phyloP scores from a whole-genome alignment of 1,140 invertebrate genomes.

The Cyclargus thomasi region DNA sequence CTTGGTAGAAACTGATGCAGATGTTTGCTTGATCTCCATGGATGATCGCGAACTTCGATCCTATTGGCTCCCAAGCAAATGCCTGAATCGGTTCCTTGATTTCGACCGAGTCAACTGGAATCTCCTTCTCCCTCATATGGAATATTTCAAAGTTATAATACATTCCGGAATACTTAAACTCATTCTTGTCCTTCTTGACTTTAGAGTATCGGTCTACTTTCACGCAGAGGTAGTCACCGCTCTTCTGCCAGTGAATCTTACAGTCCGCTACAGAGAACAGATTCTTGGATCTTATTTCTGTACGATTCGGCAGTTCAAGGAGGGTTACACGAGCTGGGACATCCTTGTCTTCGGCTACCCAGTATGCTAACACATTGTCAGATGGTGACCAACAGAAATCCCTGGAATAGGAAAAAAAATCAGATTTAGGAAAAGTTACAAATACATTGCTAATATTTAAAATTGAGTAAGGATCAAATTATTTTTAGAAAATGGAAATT shows the following conservation, averaged over 20 bases:
- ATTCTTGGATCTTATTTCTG: constrained; percentile 96
- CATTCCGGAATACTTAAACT: constrained; percentile 96
- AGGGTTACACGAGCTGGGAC: constrained; percentile 91
- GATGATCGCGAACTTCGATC: constrained; percentile 96
- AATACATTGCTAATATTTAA: too few relatives aligned
- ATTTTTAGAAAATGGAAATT: too few relatives aligned
- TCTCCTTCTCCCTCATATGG: constrained; percentile 97
- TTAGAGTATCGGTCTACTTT: constrained; percentile 98
- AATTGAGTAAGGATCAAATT: too few relatives aligned
- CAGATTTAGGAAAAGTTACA: too few relatives aligned
- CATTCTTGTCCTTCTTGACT: constrained; percentile 90
- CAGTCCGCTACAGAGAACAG: constrained; percentile 98
- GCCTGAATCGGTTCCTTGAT: constrained; percentile 94
- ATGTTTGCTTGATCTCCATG: constrained; percentile 93
- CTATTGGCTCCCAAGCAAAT: constrained; percentile 99
- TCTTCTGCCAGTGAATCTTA: constrained; percentile 99
- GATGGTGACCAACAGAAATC: constrained; percentile 99
- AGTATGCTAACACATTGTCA: constrained; percentile 97
- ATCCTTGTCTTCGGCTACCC: constrained; percentile 98
- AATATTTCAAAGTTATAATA: constrained; percentile 99
- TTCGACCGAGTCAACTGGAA: constrained; percentile 98
- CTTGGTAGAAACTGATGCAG: constrained; percentile 95
- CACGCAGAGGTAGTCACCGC: constrained; percentile 97
- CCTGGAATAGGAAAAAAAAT: constrained; percentile 53
- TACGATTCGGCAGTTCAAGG: constrained; percentile 89